Evolutionary conservation across 1,140 invertebrate genomes (phyloP).

Genomic region (Drosophila rufa): DNA sequence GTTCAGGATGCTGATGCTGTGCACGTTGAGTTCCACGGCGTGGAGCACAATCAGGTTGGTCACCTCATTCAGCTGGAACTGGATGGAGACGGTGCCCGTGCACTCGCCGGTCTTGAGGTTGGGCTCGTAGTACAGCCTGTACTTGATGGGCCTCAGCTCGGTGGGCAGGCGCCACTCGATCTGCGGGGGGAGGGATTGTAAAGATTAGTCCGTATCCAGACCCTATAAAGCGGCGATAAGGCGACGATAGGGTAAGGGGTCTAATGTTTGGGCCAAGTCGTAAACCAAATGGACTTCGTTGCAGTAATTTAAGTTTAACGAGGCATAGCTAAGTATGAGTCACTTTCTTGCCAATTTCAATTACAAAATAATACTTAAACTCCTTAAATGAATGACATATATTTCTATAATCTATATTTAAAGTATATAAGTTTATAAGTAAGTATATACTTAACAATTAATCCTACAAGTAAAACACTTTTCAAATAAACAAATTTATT

Average conservation of each 20-base stretch:
- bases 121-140: conserved; percentile 91
- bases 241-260: conserved; percentile 16
- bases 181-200: conserved; percentile 46
- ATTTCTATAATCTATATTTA: too few species aligned
- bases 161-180: conserved; percentile 88
- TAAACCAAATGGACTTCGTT: conserved; percentile 40
- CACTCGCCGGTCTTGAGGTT: conserved; percentile 88
- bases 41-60: conserved; percentile 90
- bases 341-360: background rate
- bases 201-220: conserved; percentile 59
- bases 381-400: too few species aligned
- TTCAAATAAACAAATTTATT: background rate
- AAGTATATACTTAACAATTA: too few species aligned
- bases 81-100: conserved; percentile 89
- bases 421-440: too few species aligned
- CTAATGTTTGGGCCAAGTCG: conserved; percentile 3
- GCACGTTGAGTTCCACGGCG: conserved; percentile 85
- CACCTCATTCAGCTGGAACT: conserved; percentile 86
- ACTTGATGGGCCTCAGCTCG: conserved; percentile 89
- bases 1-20: conserved; percentile 70
- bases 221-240: conserved; percentile 23
- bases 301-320: background rate
- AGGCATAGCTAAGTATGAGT: background rate
- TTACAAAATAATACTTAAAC: too few species aligned
- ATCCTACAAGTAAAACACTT: background rate